Evolutionary conservation across 1,140 invertebrate species (phyloP), one percentile per base, ranked within the genome.

Genomic region (Paraescarpia echinospica): DNA sequence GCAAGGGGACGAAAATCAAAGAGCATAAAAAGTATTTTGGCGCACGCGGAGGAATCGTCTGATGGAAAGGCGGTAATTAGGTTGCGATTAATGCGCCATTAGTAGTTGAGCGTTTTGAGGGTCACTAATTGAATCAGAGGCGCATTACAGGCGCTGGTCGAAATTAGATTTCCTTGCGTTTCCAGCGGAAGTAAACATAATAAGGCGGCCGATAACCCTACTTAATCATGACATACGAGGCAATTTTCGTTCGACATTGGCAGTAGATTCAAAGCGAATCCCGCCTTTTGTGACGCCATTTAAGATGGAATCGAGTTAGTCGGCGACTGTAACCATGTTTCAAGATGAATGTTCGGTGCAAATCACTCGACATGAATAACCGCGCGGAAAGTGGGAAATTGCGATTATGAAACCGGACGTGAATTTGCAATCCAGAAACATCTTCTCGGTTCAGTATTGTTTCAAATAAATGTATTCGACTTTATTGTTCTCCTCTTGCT

Each of bases 221-320:
- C 59, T 77, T 77, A 77, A 77, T 77, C 59, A 77, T 77, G 59
- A 77, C 59, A 77, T 77, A 77, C 27, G 59, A 77, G 59, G 59
- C 59, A 77, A 77, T 77, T 77, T 77, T 77, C 12, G 59, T 77
- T 77, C 59, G 59, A 77, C 59, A 77, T 77, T 77, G 22, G 59
- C 59, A 77, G 59, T 77, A 77, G 59, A 77, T 77, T 77, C 59
- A 77, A 77, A 77, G 59, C 59, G 59, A 77, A 77, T 77, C 59
- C 59, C 59, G 59, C 59, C 59, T 77, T 77, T 77, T 77, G 59
- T 77, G 59, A 77, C 59, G 59, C 59, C 59, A 77, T 77, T 77
- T 77, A 77, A 77, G 59, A 77, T 27, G 59, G 59, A 77, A 77
- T 77, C 59, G 18, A 77, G 59, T 77, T 77, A 77, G 59, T 31